phyloP scores from a whole-genome alignment of 2,797 vertebrate species.

The Danio tinwini region DNA sequence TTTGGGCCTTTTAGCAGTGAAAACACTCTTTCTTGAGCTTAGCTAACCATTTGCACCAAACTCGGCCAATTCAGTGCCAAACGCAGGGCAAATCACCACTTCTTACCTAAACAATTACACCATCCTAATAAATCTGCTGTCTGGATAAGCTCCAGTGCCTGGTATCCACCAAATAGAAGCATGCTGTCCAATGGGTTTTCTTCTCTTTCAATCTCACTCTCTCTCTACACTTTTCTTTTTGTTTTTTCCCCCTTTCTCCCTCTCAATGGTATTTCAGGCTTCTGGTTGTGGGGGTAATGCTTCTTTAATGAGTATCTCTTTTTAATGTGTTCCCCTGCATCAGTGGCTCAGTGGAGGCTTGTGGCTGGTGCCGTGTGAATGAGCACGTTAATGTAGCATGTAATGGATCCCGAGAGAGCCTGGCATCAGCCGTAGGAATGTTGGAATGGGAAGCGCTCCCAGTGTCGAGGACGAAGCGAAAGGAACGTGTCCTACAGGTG shows the following conservation, averaged over 20 bases:
- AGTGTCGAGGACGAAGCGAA: constrained; percentile 12
- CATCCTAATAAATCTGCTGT: constrained; percentile 46
- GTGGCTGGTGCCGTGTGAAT: constrained; percentile 58
- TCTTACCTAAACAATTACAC: constrained; percentile 53
- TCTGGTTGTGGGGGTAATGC: constrained; percentile 61
- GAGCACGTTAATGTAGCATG: constrained; percentile 65
- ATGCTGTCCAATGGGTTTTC: constrained; percentile 32
- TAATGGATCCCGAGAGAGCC: constrained; percentile 62
- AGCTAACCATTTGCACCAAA: constrained; percentile 46
- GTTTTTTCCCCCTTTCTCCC: constrained; percentile 12
- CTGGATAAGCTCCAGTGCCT: constrained; percentile 34
- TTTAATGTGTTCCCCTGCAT: constrained; percentile 63
- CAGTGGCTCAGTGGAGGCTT: constrained; percentile 52
- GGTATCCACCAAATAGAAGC: constrained; percentile 58
- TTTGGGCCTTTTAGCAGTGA: not conserved
- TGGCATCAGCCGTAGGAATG: constrained; percentile 30
- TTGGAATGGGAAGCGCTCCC: constrained; percentile 35
- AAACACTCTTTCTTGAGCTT: constrained; percentile 12
- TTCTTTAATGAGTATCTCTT: constrained; percentile 69
- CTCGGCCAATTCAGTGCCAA: constrained; percentile 19
- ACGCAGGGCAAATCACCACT: constrained; percentile 28
- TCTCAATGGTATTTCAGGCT: constrained; percentile 51
- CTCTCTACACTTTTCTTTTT: constrained; percentile 43
- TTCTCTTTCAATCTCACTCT: constrained; percentile 38
- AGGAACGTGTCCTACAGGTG: constrained; percentile 27